Conservation (phyloP, 2,888 invertebrate species). For the Drosophila suboccidentalis region DNA sequence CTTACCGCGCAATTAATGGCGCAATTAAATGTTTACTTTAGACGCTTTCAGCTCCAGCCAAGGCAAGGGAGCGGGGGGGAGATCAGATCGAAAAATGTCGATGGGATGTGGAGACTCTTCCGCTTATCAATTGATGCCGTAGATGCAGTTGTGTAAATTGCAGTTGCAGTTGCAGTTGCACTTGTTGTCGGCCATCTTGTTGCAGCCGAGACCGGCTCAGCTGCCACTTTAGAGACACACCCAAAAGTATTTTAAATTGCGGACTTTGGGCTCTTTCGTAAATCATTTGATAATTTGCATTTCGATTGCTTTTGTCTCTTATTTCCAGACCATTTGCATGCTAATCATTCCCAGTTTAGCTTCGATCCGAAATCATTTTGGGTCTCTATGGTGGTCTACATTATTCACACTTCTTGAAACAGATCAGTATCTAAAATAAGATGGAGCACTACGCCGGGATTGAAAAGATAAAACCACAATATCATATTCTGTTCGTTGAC, state of each 20-base stretch:
- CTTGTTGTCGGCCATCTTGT: slow-evolving; percentile 10
- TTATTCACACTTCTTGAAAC: slow-evolving; percentile 1
- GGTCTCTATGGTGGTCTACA: neutral
- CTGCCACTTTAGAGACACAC: neutral
- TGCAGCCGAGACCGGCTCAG: slow-evolving; percentile 3
- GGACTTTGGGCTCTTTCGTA: neutral
- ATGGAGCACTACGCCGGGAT: neutral
- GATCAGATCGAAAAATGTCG: neutral
- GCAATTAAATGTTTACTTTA: slow-evolving; percentile 80
- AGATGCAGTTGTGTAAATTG: slow-evolving; percentile 3
- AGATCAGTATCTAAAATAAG: slow-evolving; percentile 1
- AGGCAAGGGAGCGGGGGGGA: neutral
- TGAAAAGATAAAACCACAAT: slow-evolving; percentile 2
- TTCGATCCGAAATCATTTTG: neutral
- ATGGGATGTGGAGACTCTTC: neutral
- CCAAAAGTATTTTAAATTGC: neutral
- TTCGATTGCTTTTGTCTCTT: neutral
- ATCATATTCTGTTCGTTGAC: slow-evolving; percentile 11
- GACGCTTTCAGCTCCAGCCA: slow-evolving; percentile 64
- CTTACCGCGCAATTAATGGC: slow-evolving; percentile 76
- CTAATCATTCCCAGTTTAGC: slow-evolving; percentile 12
- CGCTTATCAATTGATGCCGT: slow-evolving; percentile 16
- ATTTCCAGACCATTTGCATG: slow-evolving; percentile 8
- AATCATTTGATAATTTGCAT: slow-evolving; percentile 24
- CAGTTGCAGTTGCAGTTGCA: slow-evolving; percentile 7